These are phyloP conservation scores for Magallana gigas DNA, from an alignment of 1,140 invertebrate species.

Conservation along the genomic window DNA sequence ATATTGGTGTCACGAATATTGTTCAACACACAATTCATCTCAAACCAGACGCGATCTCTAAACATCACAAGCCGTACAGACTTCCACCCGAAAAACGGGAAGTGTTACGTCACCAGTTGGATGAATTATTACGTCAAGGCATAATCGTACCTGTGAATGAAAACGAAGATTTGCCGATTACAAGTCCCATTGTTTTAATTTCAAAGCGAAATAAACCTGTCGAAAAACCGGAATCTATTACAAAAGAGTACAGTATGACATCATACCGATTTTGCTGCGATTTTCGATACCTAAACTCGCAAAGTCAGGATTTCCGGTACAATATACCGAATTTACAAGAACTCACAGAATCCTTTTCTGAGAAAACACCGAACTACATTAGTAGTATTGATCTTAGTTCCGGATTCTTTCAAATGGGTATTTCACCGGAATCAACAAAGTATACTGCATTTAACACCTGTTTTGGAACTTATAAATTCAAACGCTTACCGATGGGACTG, in stretches of 20 bases:
- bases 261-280: conserved; percentile 49
- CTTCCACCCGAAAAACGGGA: conserved; percentile 48
- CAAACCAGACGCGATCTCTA: conserved; percentile 25
- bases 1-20: conserved; percentile 42
- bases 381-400: conserved; percentile 48
- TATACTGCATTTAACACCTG: too few species aligned
- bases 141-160: conserved; percentile 51
- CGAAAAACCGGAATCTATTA: background rate
- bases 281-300: conserved; percentile 51
- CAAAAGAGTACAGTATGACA: conserved; percentile 39
- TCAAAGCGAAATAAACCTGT: conserved; percentile 42
- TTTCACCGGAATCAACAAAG: too few species aligned
- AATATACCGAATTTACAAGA: conserved; percentile 47
- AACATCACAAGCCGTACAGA: conserved; percentile 46
- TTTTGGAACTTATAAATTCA: too few species aligned
- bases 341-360: conserved; percentile 49
- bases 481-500: too few species aligned
- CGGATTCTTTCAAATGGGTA: background rate
- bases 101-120: conserved; percentile 43
- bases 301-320: background rate
- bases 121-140: conserved; percentile 51
- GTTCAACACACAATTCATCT: conserved; percentile 48
- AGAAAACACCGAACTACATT: conserved; percentile 47
- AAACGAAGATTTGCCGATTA: conserved; percentile 48
- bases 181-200: conserved; percentile 51